A percentile compares a stretch with the other conserved stretches of the same genome.
Evolutionary conservation across 2,797 vertebrate species (phyloP).

Genomic region (Antrozous pallidus): DNA sequence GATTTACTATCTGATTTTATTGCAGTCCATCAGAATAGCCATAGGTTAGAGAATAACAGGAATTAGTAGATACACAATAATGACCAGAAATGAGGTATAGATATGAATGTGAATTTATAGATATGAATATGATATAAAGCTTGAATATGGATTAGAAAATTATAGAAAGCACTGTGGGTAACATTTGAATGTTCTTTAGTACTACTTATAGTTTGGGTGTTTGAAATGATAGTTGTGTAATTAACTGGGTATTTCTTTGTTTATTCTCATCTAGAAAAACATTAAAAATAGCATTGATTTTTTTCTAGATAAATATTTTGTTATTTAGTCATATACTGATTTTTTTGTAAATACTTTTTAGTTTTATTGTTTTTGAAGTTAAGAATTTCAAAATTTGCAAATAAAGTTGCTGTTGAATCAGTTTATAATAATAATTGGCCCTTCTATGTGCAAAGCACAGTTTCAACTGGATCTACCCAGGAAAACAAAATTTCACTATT

Average conservation of each 20-base stretch:
- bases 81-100: not conserved
- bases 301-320: not conserved
- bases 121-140: not conserved
- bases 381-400: not conserved
- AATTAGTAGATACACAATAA: not conserved
- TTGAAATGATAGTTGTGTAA: slow-evolving; percentile 2
- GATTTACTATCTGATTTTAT: not conserved
- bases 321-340: not conserved
- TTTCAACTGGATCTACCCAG: not conserved
- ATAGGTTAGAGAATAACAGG: not conserved
- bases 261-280: not conserved
- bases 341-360: slow-evolving; percentile 27
- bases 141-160: not conserved
- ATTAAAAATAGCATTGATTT: not conserved
- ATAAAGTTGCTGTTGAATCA: slow-evolving; percentile 11
- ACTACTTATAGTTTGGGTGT: not conserved
- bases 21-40: not conserved
- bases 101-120: not conserved
- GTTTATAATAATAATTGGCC: not conserved
- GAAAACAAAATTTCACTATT: not conserved
- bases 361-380: slow-evolving; percentile 1
- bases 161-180: not conserved
- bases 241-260: not conserved
- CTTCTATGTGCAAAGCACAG: not conserved
- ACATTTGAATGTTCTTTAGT: not conserved